Evolutionary conservation across 2,797 vertebrate species (phyloP).

Genomic region (Propithecus deckenii): DNA sequence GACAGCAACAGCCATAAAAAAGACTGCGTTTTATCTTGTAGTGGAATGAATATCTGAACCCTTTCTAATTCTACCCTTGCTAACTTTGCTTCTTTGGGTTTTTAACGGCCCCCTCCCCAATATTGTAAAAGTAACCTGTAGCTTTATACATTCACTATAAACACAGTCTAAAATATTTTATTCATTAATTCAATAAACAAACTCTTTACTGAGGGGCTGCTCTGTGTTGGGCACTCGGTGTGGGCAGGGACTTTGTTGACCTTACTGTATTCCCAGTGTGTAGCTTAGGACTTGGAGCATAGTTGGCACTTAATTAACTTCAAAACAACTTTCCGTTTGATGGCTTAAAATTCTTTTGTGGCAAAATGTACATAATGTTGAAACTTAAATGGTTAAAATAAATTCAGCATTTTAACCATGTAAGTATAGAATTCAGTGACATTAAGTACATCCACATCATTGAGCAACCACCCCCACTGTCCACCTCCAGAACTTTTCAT

Average conservation of each 20-base stretch:
- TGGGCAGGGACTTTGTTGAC: neutral
- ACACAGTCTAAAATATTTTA: neutral
- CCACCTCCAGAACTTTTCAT: neutral
- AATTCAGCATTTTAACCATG: neutral
- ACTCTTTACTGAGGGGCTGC: neutral
- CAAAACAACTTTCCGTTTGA: neutral
- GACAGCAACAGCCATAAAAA: neutral
- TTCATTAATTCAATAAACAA: neutral
- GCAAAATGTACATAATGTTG: neutral
- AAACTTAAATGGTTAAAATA: neutral
- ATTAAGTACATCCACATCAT: neutral
- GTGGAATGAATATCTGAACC: neutral
- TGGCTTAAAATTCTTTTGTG: neutral
- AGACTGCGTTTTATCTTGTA: neutral
- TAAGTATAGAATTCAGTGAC: neutral
- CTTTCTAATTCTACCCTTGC: neutral
- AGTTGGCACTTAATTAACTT: neutral
- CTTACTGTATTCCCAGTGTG: neutral
- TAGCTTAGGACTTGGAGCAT: neutral
- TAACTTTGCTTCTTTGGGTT: neutral
- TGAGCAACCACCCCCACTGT: neutral
- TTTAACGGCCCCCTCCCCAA: neutral
- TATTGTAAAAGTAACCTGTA: neutral
- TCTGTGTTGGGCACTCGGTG: neutral
- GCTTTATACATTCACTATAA: neutral